Evolutionary conservation across 2,797 vertebrate genomes (phyloP).

Genomic region (Gobionotothen gibberifrons): DNA sequence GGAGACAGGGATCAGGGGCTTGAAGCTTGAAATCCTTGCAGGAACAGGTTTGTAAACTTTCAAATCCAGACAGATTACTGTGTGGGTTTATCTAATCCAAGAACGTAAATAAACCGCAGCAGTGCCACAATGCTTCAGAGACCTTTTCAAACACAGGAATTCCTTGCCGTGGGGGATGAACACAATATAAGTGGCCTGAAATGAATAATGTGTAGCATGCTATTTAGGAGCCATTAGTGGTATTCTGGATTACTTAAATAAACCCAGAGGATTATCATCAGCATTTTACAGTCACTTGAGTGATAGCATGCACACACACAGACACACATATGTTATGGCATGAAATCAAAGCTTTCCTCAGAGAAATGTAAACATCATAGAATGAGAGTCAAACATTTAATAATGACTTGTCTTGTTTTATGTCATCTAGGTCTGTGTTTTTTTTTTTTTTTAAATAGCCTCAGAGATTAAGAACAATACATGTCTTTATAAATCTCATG

Average conservation of each 20-base stretch:
- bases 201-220: slow-evolving; percentile 64
- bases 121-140: slow-evolving; percentile 53
- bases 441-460: too few relatives aligned
- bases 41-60: slow-evolving; percentile 68
- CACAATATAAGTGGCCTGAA: slow-evolving; percentile 43
- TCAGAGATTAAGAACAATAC: not conserved
- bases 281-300: slow-evolving; percentile 13
- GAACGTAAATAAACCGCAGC: slow-evolving; percentile 80
- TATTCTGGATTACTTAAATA: slow-evolving; percentile 50
- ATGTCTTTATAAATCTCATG: too few relatives aligned
- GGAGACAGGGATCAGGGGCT: slow-evolving; percentile 41
- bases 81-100: slow-evolving; percentile 72
- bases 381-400: not conserved
- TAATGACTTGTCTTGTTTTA: not conserved
- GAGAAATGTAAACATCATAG: slow-evolving; percentile 4
- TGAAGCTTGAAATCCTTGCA: slow-evolving; percentile 61
- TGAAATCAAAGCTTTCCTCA: not conserved
- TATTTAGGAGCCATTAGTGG: slow-evolving; percentile 66
- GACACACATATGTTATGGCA: not conserved
- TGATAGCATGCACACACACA: not conserved
- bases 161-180: slow-evolving; percentile 50
- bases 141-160: slow-evolving; percentile 76
- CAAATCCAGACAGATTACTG: slow-evolving; percentile 75
- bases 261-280: slow-evolving; percentile 64
- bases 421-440: not conserved